Evolutionary conservation across 2,888 invertebrate species (phyloP).

Genomic region (Dynastes maya): DNA sequence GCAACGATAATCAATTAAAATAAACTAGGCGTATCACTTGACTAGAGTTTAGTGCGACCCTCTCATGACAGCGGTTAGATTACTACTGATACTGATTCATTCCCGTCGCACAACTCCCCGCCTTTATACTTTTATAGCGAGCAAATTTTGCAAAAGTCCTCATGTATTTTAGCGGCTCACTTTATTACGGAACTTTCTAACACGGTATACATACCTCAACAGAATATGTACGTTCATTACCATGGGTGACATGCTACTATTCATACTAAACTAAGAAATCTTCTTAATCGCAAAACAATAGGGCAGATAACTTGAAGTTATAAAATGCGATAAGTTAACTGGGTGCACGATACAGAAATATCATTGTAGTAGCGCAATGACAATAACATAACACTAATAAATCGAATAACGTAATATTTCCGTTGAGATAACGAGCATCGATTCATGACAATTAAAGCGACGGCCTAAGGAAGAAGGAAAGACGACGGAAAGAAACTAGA

Average conservation of each 20-base stretch:
- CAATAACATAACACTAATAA: constrained; percentile 38
- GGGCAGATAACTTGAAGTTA: constrained; percentile 1
- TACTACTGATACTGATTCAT: too few species aligned
- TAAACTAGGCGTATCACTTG: too few species aligned
- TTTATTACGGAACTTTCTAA: too few species aligned
- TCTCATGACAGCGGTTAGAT: too few species aligned
- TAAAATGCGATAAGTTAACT: not conserved
- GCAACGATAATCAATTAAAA: too few species aligned
- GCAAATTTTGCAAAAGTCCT: too few species aligned
- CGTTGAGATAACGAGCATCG: constrained; percentile 46
- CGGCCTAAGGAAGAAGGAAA: constrained; percentile 23
- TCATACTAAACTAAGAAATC: constrained; percentile 20
- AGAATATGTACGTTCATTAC: too few species aligned
- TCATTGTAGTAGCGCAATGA: constrained; percentile 40
- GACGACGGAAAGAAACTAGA: constrained; percentile 30
- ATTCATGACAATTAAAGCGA: constrained; percentile 33
- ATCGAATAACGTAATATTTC: constrained; percentile 42
- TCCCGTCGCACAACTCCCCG: too few species aligned
- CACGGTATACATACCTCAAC: too few species aligned
- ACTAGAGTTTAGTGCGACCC: too few species aligned
- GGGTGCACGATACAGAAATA: constrained; percentile 19
- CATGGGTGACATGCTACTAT: not conserved
- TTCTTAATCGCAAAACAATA: constrained; percentile 28
- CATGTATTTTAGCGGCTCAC: too few species aligned
- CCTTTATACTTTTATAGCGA: too few species aligned